phyloP scores from a whole-genome alignment of 37 sponge, comb jelly and placozoan genomes.

The Hexactinellida sp. region DNA sequence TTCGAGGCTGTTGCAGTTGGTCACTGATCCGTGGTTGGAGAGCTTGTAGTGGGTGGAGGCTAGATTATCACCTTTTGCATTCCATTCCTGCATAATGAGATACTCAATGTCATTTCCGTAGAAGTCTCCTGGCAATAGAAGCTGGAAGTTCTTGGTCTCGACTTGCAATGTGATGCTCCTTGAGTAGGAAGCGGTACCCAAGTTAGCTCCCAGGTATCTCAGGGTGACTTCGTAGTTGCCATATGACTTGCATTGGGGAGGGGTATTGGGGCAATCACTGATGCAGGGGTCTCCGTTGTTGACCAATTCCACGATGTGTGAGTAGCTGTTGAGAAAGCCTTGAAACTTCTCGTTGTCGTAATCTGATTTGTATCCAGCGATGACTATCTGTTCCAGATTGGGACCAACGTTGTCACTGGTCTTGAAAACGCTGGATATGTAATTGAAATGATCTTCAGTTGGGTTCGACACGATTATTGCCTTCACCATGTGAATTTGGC shows the following conservation, averaged over 20 bases:
- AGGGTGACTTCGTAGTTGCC: background rate
- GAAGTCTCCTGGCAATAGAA: background rate
- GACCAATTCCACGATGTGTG: background rate
- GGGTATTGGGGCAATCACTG: background rate
- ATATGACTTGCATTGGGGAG: background rate
- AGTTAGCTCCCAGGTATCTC: conserved; percentile 11
- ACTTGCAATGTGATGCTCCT: background rate
- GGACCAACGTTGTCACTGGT: background rate
- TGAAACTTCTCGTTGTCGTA: background rate
- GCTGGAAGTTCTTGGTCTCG: background rate
- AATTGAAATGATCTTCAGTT: conserved; percentile 27
- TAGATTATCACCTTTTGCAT: background rate
- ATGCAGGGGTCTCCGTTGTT: conserved; percentile 5
- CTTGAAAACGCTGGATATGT: background rate
- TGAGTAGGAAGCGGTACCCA: background rate
- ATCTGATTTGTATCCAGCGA: background rate
- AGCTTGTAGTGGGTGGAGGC: conserved; percentile 1
- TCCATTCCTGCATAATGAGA: background rate
- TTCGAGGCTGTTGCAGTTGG: background rate
- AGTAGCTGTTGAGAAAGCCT: conserved; percentile 1
- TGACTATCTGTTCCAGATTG: background rate
- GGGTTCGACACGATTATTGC: conserved; percentile 20
- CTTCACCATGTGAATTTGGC: background rate
- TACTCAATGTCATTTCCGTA: background rate
- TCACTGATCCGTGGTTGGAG: background rate